Evolutionary conservation across 2,113 vertebrate genomes (phyloP).

Genomic region (Reinhardtius hippoglossoides): DNA sequence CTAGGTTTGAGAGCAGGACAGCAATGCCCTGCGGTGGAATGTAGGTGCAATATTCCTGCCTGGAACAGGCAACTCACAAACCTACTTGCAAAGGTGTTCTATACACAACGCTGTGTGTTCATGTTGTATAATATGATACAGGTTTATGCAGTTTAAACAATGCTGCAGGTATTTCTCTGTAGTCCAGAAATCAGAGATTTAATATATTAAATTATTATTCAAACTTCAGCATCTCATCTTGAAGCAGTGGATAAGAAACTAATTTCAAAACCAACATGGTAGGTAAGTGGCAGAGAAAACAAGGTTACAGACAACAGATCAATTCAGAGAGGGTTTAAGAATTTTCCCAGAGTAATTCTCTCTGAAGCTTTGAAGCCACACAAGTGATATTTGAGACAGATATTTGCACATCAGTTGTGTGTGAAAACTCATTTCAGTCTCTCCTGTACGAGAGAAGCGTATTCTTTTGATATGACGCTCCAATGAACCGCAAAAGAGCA

Average conservation of each 20-base stretch:
- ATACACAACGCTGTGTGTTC: no score
- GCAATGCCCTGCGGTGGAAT: background rate
- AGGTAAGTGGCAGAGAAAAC: slow-evolving; percentile 34
- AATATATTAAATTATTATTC: slow-evolving; percentile 59
- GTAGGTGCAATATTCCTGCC: background rate
- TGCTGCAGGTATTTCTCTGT: slow-evolving; percentile 48
- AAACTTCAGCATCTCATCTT: slow-evolving; percentile 42
- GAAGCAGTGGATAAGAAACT: slow-evolving; percentile 30
- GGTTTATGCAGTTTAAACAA: slow-evolving; percentile 60
- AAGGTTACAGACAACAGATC: slow-evolving; percentile 30
- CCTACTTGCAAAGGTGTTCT: no score
- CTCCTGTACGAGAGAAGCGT: background rate
- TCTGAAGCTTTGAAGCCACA: background rate
- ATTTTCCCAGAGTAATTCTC: background rate
- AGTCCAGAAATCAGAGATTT: slow-evolving; percentile 43
- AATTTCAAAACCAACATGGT: slow-evolving; percentile 47
- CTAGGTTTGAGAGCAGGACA: no score
- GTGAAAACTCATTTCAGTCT: slow-evolving; percentile 28
- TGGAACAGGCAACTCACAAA: no score
- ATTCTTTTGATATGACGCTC: slow-evolving; percentile 19
- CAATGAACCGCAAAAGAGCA: slow-evolving; percentile 18
- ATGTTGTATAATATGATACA: slow-evolving; percentile 16
- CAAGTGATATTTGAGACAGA: background rate
- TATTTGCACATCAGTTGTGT: slow-evolving; percentile 26
- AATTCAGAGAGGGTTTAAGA: slow-evolving; percentile 11